A percentile compares a stretch with the other conserved stretches of the same genome.
Conservation (phyloP, 2,888 invertebrate species). For the Sipunculus nudus region DNA sequence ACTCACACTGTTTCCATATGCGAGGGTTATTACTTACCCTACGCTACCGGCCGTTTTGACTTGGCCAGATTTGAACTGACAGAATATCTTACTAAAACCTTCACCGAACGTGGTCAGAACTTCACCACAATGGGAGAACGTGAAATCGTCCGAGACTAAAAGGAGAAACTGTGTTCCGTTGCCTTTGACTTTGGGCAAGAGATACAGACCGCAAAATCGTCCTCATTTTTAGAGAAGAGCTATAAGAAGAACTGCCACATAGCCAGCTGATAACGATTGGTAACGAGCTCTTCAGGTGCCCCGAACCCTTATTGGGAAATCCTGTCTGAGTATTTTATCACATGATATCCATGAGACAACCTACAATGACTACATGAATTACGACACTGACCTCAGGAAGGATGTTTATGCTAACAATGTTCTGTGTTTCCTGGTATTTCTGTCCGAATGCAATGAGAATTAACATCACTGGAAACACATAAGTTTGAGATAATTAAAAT, state of each 20-base stretch:
- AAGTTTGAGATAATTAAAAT: no score
- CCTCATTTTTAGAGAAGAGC: not conserved
- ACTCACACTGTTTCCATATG: slow-evolving; percentile 30
- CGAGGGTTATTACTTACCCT: slow-evolving; percentile 35
- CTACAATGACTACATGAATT: slow-evolving; percentile 20
- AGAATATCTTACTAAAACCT: slow-evolving; percentile 24
- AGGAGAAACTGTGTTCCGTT: slow-evolving; percentile 35
- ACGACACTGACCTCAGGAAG: slow-evolving; percentile 30
- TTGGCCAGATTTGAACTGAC: slow-evolving; percentile 36
- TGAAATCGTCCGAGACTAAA: slow-evolving; percentile 31
- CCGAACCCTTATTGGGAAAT: slow-evolving; percentile 32
- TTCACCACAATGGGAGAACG: slow-evolving; percentile 30
- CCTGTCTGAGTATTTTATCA: slow-evolving; percentile 15
- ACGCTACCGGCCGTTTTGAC: slow-evolving; percentile 25
- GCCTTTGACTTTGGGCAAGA: slow-evolving; percentile 25
- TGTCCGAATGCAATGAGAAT: no score
- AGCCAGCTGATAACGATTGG: slow-evolving; percentile 29
- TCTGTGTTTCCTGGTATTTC: no score
- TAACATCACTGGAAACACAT: no score
- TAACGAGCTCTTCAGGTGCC: slow-evolving; percentile 30
- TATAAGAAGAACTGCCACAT: slow-evolving; percentile 38
- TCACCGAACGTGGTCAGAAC: slow-evolving; percentile 29
- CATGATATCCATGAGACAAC: slow-evolving; percentile 19
- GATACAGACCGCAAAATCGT: slow-evolving; percentile 11
- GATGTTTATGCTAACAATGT: slow-evolving; percentile 29